Base-by-base conservation (phyloP, 2,797 vertebrate genomes). In the Enteromius radiatus region DNA sequence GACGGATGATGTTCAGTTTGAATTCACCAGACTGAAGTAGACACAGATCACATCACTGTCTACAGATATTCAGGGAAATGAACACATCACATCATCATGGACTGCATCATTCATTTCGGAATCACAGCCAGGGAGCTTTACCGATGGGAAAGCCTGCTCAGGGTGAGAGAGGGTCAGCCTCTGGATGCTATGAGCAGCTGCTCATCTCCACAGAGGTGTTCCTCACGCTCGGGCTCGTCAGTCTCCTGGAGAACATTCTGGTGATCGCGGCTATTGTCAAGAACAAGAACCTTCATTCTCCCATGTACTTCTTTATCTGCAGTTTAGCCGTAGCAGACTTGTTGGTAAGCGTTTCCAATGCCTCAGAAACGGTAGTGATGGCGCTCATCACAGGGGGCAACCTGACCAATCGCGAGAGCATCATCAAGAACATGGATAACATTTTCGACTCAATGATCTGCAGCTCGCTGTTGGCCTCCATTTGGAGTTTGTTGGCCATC, bases 231-330 rank as follows among this genome's bases (percentile, higher is more conserved):
- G 96, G 96, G 5, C 92, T 95, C 71, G 86, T 96, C 75, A 96
- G 96, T 87, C 90, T 97, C 65, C 17, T 96, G 89, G 96, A 96
- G 91, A 97, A 97, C 0, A 83, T 96, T 56, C 89, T 97, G 88
- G 96, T 97, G 76, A 95, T 97, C 2, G 92, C 92, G 12, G 96
- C 96, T 0, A 95, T 97, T 43, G 89, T 94, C 84, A 96, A 96
- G 90, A 97, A 97, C 93, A 96, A 95, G 93, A 96, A 97, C 68
- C 93, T 97, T 74, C 96, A 97, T 52, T 97, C 96, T 0, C 96
- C 96, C 52, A 97, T 96, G 96, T 96, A 97, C 86, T 96, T 96
- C 80, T 97, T 96, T 90, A 96, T 97, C 91, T 97, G 96, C 73
- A 97, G 96, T 89, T 90, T 97, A 90, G 96, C 96, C 0, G 95